Conservation (phyloP, 2,888 invertebrate genomes). For the Drosophila histrio region DNA sequence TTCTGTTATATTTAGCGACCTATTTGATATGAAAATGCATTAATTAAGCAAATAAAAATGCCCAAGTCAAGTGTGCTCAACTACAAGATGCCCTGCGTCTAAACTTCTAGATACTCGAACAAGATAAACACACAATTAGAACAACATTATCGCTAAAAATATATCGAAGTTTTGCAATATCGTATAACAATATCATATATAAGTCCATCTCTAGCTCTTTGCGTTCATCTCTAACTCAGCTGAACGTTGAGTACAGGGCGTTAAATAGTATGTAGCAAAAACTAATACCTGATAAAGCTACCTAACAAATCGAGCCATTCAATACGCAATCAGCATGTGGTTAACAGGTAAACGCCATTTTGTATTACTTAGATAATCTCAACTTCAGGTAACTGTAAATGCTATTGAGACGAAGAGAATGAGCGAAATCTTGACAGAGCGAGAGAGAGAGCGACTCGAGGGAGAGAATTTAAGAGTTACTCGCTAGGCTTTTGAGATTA, state of each 20-base stretch:
- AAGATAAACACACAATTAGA: too few species aligned
- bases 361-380: background rate
- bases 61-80: too few species aligned
- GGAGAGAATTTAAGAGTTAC: background rate
- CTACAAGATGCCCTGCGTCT: too few species aligned
- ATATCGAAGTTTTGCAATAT: too few species aligned
- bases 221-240: background rate
- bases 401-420: background rate
- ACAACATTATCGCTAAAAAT: too few species aligned
- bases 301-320: background rate
- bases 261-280: too few species aligned
- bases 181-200: background rate
- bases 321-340: background rate
- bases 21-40: too few species aligned
- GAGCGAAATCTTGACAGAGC: background rate
- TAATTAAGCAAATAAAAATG: too few species aligned
- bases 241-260: background rate
- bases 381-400: slow-evolving; percentile 6
- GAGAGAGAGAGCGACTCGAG: background rate
- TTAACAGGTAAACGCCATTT: background rate
- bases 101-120: too few species aligned
- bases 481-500: slow-evolving; percentile 41
- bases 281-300: background rate
- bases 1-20: too few species aligned
- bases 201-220: background rate